phyloP scores from a whole-genome alignment of 2,888 invertebrate genomes.

The Phaedon cochleariae region DNA sequence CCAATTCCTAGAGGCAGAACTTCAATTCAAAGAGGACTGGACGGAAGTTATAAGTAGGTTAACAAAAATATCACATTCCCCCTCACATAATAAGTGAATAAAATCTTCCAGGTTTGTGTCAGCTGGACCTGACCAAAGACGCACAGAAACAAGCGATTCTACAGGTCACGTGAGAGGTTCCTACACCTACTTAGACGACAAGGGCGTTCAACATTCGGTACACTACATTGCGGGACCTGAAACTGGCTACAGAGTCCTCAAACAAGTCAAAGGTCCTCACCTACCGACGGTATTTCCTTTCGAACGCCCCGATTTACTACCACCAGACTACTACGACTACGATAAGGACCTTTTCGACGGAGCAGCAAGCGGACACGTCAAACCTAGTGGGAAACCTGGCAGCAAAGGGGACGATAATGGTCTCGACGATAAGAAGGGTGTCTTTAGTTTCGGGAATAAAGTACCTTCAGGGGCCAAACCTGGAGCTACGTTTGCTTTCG shows the following conservation, averaged over 20 bases:
- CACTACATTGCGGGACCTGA: conserved; percentile 83
- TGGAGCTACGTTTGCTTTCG: background rate
- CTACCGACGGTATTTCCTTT: conserved; percentile 69
- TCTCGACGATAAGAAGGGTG: conserved; percentile 26
- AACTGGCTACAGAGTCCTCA: conserved; percentile 78
- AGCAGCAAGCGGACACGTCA: conserved; percentile 68
- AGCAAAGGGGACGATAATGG: conserved; percentile 29
- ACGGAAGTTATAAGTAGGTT: conserved; percentile 74
- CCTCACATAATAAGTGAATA: background rate
- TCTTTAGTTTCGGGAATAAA: conserved; percentile 19
- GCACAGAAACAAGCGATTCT: conserved; percentile 77
- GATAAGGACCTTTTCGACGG: conserved; percentile 59
- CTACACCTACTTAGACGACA: conserved; percentile 81
- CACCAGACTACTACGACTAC: conserved; percentile 55
- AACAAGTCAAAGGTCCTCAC: conserved; percentile 74
- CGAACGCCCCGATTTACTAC: conserved; percentile 64
- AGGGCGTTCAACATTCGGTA: conserved; percentile 78
- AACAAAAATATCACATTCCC: background rate
- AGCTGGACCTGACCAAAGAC: conserved; percentile 78
- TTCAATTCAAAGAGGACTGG: conserved; percentile 75
- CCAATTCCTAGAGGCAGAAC: conserved; percentile 74
- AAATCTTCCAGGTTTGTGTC: conserved; percentile 70
- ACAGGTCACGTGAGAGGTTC: conserved; percentile 78
- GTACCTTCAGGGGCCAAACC: background rate
- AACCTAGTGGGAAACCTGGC: conserved; percentile 56